These are phyloP conservation scores for Andricus quercusramuli DNA, from an alignment of 2,888 invertebrate species.

Conservation along the genomic window DNA sequence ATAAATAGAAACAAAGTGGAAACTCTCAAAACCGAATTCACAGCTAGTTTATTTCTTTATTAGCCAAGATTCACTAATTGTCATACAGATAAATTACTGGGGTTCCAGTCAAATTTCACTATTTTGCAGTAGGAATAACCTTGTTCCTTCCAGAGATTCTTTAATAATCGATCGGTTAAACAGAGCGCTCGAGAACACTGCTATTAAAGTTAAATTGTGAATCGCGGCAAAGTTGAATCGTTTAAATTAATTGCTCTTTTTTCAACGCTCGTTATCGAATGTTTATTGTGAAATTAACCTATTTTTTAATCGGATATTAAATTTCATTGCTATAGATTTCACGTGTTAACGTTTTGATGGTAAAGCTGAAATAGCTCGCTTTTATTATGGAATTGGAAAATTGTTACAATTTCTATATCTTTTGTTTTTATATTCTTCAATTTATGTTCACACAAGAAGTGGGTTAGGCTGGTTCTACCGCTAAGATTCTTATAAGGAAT, in stretches of 20 bases:
- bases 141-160: neutral
- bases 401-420: too few species aligned
- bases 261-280: neutral
- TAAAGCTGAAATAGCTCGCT: neutral
- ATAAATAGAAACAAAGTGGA: too few species aligned
- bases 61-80: too few species aligned
- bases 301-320: neutral
- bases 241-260: neutral
- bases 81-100: too few species aligned
- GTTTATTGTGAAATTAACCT: neutral
- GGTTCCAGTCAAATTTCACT: too few species aligned
- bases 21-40: too few species aligned
- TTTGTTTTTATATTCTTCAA: too few species aligned
- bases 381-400: neutral
- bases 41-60: too few species aligned
- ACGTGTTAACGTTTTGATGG: neutral
- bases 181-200: neutral
- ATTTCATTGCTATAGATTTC: neutral
- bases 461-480: too few species aligned
- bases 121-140: neutral
- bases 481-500: too few species aligned
- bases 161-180: slow-evolving; percentile 23
- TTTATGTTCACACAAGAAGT: too few species aligned
- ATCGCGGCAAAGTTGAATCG: neutral
- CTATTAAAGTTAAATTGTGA: neutral